Evolutionary conservation across 2,113 vertebrate genomes (phyloP), one percentile per base, ranked within the genome.

Genomic region (Apus apus): DNA sequence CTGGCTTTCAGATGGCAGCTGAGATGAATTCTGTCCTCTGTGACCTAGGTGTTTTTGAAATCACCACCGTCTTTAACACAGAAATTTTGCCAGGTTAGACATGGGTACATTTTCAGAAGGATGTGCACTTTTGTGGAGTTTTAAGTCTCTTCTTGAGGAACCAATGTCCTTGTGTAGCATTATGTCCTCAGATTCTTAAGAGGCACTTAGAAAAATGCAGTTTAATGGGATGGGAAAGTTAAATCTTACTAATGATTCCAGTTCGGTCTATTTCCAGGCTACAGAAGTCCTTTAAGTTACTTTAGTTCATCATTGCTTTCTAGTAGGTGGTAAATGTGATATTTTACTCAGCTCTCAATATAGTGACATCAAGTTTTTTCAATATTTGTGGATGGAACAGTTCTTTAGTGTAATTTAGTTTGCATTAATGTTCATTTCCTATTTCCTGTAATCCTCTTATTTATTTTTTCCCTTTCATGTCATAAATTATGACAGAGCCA

Each of bases 321-420:
- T 76, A 87, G 15, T 70, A 85, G 84, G 53, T 65, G 27, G 21
- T 26, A 71, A 83, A 74, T 83, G 54, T 74, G 80, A 34, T 91
- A 66, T 78, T 84, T 89, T 65, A 64, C 70, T 54, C 77, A 72
- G 25, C 93, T 80, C 54, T 90, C 29, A 65, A 25, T n/a, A 7
- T 17, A 48, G 51, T 58, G 72, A 36, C 43, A 29, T 64, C 40
- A 77, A 87, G 7, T 36, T 90, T 80, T 77, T 81, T 38, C 54
- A 48, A 1, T 86, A 29, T 74, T 70, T 82, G 70, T 87, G 62
- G 50, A 12, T 64, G 46, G 56, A 87, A 70, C 12, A 6, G 65
- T 46, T 71, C 82, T 96, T 91, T 30, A 51, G 32, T 85, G 85
- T 87, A 75, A 81, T 96, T 74, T 87, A 70, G 53, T 91, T 96